Base-by-base conservation (phyloP, 2,888 invertebrate genomes). In the Acronicta aceris region DNA sequence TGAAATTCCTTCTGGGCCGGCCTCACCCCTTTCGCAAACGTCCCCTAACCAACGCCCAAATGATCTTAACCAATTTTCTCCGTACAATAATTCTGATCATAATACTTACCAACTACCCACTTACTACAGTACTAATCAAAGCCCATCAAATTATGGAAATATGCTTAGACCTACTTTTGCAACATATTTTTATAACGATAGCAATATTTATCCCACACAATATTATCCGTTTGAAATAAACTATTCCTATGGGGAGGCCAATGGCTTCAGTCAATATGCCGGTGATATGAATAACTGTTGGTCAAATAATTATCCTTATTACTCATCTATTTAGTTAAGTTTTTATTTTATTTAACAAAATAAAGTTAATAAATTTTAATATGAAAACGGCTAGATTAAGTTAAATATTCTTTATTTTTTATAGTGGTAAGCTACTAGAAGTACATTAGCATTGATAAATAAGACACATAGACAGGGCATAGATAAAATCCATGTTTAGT, bases 121-220 rank as follows among this genome's bases (percentile, higher is more conserved):
- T 53, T 67, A 61, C 40, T 63, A 55, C 30, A 54, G 43, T 38
- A 52, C 33, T 13, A 54, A 57, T 21, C 41, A 42, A 17, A 16
- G 48, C 6, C 38, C 46, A 13, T 46, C 49, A 9, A 17, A 36
- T 0, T 53, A 64, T 45, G 48, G 16, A 21, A 16, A 21, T 41
- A 40, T 40, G 10, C 46, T 40, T 41, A 8, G 43, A 13, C 13
- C 59, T 27, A 57, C 53, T 51, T 41, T 56, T 1, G 2, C 53
- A 9, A 8, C 51, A 27, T 53, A 59, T 55, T 78, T 80, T 70
- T 55, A 58, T 43, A 72, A 71, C 16, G 83, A 85, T 55, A 59
- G 27, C 5, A 79, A 73, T 64, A 47, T 77, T 10, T 86, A 86
- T 64, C 85, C 86, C 15, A 85, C 87, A 2, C 78, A 85, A 49